phyloP scores from a whole-genome alignment of 1,140 invertebrate species.

The Whitmania pigra region DNA sequence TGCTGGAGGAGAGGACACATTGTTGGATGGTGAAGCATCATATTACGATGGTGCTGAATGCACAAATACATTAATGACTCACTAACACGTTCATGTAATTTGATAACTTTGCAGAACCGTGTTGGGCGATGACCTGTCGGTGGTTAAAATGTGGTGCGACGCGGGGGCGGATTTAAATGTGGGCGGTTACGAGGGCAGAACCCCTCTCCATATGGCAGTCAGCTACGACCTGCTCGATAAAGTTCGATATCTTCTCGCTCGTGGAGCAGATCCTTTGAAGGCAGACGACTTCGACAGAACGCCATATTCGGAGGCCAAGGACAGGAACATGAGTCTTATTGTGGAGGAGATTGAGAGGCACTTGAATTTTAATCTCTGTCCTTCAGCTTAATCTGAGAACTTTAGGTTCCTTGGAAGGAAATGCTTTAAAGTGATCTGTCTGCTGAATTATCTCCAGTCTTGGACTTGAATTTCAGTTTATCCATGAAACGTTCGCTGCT shows the following conservation, averaged over 20 bases:
- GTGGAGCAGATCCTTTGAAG: background rate
- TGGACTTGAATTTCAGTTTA: too few species aligned
- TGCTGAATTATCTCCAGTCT: too few species aligned
- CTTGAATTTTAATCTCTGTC: background rate
- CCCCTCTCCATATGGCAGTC: slow-evolving; percentile 36
- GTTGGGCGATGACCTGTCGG: background rate
- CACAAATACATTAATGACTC: too few species aligned
- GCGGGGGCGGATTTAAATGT: slow-evolving; percentile 7
- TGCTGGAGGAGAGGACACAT: too few species aligned
- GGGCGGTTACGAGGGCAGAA: slow-evolving; percentile 46
- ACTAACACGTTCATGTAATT: too few species aligned
- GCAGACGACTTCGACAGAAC: background rate
- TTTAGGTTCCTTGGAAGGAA: too few species aligned
- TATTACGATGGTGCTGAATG: too few species aligned
- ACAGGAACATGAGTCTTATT: background rate
- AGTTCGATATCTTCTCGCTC: background rate
- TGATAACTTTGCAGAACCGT: background rate
- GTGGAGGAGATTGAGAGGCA: background rate
- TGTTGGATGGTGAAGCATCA: too few species aligned
- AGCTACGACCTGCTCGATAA: slow-evolving; percentile 32
- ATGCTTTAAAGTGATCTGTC: too few species aligned
- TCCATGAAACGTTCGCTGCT: too few species aligned
- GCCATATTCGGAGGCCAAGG: background rate
- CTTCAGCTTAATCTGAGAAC: too few species aligned
- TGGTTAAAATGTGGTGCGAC: slow-evolving; percentile 8